Conservation (phyloP, 2,888 invertebrate species). For the Athalia rosae region DNA sequence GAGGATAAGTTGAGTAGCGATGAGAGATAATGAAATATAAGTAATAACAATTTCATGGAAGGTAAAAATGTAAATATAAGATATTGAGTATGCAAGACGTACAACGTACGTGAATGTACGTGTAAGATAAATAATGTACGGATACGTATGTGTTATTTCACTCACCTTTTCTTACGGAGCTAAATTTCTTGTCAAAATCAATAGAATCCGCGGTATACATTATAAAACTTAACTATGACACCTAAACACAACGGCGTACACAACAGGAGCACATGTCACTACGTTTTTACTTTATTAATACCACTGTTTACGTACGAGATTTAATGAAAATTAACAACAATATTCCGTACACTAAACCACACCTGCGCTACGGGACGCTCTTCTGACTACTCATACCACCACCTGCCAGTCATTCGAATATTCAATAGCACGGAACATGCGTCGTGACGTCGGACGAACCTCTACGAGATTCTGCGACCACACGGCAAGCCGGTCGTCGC, state of each 20-base stretch:
- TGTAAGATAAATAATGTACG: conserved; percentile 16
- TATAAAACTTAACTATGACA: conserved; percentile 63
- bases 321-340: conserved; percentile 43
- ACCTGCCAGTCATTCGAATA: conserved; percentile 72
- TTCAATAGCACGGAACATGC: conserved; percentile 67
- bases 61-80: no score
- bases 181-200: conserved; percentile 63
- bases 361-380: conserved; percentile 46
- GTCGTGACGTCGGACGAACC: conserved; percentile 61
- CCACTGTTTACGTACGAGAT: conserved; percentile 24
- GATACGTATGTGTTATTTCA: not conserved
- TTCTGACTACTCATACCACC: conserved; percentile 57
- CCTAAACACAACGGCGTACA: conserved; percentile 62
- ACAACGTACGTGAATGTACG: not conserved
- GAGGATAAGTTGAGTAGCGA: no score
- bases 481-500: conserved; percentile 1
- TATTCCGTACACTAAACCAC: conserved; percentile 47
- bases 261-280: conserved; percentile 66
- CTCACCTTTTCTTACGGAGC: conserved; percentile 66
- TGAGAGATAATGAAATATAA: no score
- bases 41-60: no score
- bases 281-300: not conserved
- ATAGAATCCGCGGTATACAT: conserved; percentile 66
- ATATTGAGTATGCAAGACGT: not conserved
- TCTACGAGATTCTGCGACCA: conserved; percentile 1